Evolutionary conservation across 2,113 vertebrate genomes (phyloP).

Genomic region (Poeciliopsis prolifica): DNA sequence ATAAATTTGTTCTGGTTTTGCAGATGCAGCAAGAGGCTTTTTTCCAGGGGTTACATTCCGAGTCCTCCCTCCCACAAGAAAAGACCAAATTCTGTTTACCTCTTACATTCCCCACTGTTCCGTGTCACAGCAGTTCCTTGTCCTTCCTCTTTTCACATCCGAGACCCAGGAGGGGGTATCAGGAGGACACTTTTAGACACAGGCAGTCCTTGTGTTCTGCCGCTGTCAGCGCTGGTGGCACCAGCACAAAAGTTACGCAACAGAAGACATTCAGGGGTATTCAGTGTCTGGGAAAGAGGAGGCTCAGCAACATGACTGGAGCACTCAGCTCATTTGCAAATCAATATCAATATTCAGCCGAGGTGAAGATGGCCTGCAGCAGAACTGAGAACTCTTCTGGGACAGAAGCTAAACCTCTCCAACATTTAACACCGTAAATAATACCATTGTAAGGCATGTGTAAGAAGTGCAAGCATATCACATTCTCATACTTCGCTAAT

Average conservation of each 20-base stretch:
- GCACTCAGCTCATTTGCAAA: slow-evolving; percentile 42
- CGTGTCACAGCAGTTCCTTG: slow-evolving; percentile 45
- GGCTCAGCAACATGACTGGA: slow-evolving; percentile 46
- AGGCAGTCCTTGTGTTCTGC: slow-evolving; percentile 69
- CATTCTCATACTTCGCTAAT: slow-evolving; percentile 2
- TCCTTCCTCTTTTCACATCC: slow-evolving; percentile 61
- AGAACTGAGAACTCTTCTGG: slow-evolving; percentile 1
- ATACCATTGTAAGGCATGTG: not conserved
- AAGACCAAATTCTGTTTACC: slow-evolving; percentile 29
- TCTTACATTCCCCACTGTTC: slow-evolving; percentile 38
- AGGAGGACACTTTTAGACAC: slow-evolving; percentile 64
- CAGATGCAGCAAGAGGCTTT: not conserved
- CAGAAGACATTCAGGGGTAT: slow-evolving; percentile 54
- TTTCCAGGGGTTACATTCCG: slow-evolving; percentile 8
- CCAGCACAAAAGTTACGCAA: slow-evolving; percentile 58
- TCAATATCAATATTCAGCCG: slow-evolving; percentile 48
- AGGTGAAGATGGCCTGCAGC: slow-evolving; percentile 21
- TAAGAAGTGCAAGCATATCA: slow-evolving; percentile 1
- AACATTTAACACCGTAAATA: slow-evolving; percentile 23
- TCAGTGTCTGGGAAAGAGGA: slow-evolving; percentile 54
- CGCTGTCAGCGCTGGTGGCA: slow-evolving; percentile 70
- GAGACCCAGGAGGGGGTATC: slow-evolving; percentile 53
- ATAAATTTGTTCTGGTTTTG: not conserved
- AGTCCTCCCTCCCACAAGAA: slow-evolving; percentile 1
- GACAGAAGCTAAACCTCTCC: slow-evolving; percentile 17